Conservation (phyloP, 2,888 invertebrate species). For the Teleiodes luculella region DNA sequence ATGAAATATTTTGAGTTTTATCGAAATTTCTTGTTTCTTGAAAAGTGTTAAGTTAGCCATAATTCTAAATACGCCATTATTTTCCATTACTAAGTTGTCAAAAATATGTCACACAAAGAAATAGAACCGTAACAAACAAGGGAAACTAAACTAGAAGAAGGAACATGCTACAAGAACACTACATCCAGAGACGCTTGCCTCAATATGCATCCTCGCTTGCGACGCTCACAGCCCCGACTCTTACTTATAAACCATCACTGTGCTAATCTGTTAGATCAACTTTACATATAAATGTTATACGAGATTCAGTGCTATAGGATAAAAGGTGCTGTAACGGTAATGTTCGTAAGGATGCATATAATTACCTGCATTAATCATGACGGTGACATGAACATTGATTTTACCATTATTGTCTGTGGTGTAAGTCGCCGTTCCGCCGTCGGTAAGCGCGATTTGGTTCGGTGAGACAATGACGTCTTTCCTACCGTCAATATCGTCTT, state of each 20-base stretch:
- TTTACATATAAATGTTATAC: slow-evolving; percentile 42
- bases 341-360: slow-evolving; percentile 76
- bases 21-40: too few relatives aligned
- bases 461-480: slow-evolving; percentile 70
- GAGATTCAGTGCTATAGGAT: slow-evolving; percentile 39
- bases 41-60: too few relatives aligned
- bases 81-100: too few relatives aligned
- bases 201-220: slow-evolving; percentile 75
- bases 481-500: slow-evolving; percentile 80
- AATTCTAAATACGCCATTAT: too few relatives aligned
- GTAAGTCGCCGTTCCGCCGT: slow-evolving; percentile 78
- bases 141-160: slow-evolving; percentile 20
- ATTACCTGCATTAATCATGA: slow-evolving; percentile 87
- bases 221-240: slow-evolving; percentile 54
- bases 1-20: too few relatives aligned
- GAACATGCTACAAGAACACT: slow-evolving; percentile 20
- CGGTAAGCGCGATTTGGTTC: slow-evolving; percentile 70
- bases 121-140: slow-evolving; percentile 4
- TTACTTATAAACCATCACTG: slow-evolving; percentile 61
- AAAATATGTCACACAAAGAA: not conserved
- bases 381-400: slow-evolving; percentile 92
- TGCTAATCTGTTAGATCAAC: slow-evolving; percentile 70
- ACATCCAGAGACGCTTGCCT: slow-evolving; percentile 71
- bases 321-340: slow-evolving; percentile 47
- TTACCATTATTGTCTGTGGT: slow-evolving; percentile 89